Conservation (phyloP, 2,888 invertebrate genomes). For the Clivina fossor region DNA sequence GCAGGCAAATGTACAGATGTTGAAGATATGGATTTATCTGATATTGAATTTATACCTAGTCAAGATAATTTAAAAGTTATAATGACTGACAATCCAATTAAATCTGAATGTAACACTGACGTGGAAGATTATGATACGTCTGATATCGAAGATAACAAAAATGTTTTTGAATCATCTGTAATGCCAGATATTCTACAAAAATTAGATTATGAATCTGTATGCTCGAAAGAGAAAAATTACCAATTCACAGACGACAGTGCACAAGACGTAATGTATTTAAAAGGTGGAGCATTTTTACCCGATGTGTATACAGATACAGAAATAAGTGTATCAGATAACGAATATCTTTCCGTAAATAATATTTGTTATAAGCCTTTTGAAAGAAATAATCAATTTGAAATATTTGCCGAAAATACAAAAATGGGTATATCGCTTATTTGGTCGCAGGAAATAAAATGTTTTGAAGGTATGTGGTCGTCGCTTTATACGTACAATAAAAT, state of each 20-base stretch:
- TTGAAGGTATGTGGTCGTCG: no score
- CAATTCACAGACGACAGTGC: slow-evolving; percentile 49
- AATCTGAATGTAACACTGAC: slow-evolving; percentile 48
- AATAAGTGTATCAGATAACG: slow-evolving; percentile 49
- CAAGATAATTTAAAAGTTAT: slow-evolving; percentile 34
- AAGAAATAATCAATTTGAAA: no score
- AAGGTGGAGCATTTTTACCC: slow-evolving; percentile 52
- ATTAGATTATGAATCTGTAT: slow-evolving; percentile 44
- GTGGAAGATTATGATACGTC: slow-evolving; percentile 51
- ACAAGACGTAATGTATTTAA: slow-evolving; percentile 54
- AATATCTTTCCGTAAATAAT: slow-evolving; percentile 29
- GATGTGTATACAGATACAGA: slow-evolving; percentile 59
- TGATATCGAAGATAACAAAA: slow-evolving; percentile 48
- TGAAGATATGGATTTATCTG: slow-evolving; percentile 53
- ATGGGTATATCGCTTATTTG: no score
- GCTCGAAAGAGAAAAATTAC: slow-evolving; percentile 47
- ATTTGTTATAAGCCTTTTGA: no score
- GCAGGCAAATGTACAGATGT: slow-evolving; percentile 47
- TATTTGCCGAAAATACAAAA: no score
- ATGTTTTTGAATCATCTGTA: slow-evolving; percentile 35
- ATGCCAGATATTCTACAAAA: slow-evolving; percentile 46
- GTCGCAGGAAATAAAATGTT: no score
- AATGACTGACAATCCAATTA: slow-evolving; percentile 19
- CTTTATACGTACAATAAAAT: no score
- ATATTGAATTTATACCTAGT: slow-evolving; percentile 43